These are phyloP conservation scores for Drosophila phalerata DNA, from an alignment of 2,888 invertebrate species.

Conservation along the genomic window DNA sequence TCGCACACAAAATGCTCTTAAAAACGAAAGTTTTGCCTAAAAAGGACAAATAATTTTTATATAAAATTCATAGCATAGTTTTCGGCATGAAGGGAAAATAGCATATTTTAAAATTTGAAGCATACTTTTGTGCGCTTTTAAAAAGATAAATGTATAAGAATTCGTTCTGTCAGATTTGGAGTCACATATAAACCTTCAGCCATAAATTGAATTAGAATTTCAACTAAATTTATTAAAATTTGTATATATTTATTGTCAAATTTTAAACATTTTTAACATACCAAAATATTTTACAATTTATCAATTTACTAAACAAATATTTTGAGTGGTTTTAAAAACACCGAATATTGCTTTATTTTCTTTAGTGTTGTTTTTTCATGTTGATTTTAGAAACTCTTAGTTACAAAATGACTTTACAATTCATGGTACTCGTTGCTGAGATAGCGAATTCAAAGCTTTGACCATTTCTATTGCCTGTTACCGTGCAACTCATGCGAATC, in stretches of 20 bases:
- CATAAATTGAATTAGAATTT: neutral
- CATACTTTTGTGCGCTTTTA: slow-evolving; percentile 9
- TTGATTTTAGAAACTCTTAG: neutral
- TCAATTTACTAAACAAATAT: no score
- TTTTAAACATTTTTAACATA: no score
- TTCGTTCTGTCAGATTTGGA: no score
- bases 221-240: neutral
- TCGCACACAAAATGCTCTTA: slow-evolving; percentile 32
- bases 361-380: no score
- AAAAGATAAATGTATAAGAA: no score
- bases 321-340: no score
- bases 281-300: no score
- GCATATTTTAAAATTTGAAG: neutral
- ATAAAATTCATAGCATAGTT: slow-evolving; percentile 6
- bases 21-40: neutral
- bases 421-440: neutral
- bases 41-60: neutral
- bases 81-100: neutral
- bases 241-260: no score
- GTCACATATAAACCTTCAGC: no score
- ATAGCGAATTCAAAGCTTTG: slow-evolving; percentile 51
- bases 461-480: slow-evolving; percentile 57
- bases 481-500: slow-evolving; percentile 55
- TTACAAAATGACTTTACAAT: neutral
- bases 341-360: no score